phyloP scores from a whole-genome alignment of 2,888 invertebrate species.

The Aspidiotus destructor region DNA sequence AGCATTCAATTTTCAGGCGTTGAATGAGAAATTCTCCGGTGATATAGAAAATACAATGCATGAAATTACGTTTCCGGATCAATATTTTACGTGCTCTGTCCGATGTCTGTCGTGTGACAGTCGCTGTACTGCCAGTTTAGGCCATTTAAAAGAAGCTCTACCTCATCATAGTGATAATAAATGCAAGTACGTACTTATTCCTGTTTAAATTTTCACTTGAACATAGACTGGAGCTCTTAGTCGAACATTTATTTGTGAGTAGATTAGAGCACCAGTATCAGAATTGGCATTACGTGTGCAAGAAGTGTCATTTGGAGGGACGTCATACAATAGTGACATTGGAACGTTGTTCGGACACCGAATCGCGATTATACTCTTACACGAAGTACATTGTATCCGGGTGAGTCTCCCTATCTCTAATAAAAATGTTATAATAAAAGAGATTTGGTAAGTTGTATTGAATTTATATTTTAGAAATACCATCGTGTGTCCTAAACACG shows the following conservation, averaged over 20 bases:
- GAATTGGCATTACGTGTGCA: constrained; percentile 57
- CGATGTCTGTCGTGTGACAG: constrained; percentile 60
- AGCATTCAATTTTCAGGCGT: constrained; percentile 42
- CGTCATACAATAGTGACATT: constrained; percentile 52
- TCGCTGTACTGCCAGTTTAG: constrained; percentile 57
- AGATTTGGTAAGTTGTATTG: neutral
- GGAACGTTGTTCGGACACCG: constrained; percentile 44
- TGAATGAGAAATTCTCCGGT: constrained; percentile 67
- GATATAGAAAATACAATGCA: constrained; percentile 51
- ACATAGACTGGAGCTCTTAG: no score
- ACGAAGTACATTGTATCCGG: constrained; percentile 70
- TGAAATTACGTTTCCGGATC: constrained; percentile 61
- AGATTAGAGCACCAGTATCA: constrained; percentile 67
- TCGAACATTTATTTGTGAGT: constrained; percentile 39
- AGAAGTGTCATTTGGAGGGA: constrained; percentile 53
- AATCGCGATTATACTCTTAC: constrained; percentile 56
- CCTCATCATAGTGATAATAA: constrained; percentile 47
- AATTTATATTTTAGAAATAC: constrained; percentile 45
- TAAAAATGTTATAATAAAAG: no score
- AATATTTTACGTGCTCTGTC: constrained; percentile 66
- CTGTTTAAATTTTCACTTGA: neutral
- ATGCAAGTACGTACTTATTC: constrained; percentile 40
- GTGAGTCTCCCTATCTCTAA: constrained; percentile 40
- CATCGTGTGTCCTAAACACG: constrained; percentile 65
- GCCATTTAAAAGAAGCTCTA: constrained; percentile 53